phyloP scores from a whole-genome alignment of 1,140 invertebrate genomes.

The Arion vulgaris region DNA sequence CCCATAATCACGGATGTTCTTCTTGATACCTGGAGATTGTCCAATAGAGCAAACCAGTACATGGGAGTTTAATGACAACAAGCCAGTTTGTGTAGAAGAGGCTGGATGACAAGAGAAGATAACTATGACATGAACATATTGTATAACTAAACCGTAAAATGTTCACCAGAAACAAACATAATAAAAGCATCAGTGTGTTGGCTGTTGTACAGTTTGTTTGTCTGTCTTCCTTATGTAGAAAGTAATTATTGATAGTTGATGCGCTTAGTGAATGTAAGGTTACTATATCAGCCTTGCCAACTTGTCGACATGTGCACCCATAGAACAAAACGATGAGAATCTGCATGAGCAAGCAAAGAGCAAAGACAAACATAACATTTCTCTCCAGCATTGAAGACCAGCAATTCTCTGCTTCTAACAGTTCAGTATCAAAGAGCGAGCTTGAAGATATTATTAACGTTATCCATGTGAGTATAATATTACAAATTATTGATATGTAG shows the following conservation, averaged over 20 bases:
- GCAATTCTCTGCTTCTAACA: conserved; percentile 1
- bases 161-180: conserved; percentile 5
- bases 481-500: not conserved
- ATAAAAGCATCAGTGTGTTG: not conserved
- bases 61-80: conserved; percentile 6
- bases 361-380: not conserved
- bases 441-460: not conserved
- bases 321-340: not conserved
- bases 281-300: not conserved
- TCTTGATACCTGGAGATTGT: not conserved
- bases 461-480: not conserved
- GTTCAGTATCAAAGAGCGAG: not conserved
- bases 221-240: not conserved
- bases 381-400: not conserved
- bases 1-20: not conserved
- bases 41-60: not conserved
- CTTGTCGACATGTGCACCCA: not conserved
- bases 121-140: conserved; percentile 17
- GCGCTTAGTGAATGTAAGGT: not conserved
- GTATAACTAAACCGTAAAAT: conserved; percentile 3
- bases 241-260: not conserved
- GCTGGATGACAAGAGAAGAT: not conserved
- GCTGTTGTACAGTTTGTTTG: not conserved
- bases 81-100: conserved; percentile 14
- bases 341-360: not conserved